phyloP scores from a whole-genome alignment of 2,113 vertebrate genomes.

The Syrmaticus mikado region DNA sequence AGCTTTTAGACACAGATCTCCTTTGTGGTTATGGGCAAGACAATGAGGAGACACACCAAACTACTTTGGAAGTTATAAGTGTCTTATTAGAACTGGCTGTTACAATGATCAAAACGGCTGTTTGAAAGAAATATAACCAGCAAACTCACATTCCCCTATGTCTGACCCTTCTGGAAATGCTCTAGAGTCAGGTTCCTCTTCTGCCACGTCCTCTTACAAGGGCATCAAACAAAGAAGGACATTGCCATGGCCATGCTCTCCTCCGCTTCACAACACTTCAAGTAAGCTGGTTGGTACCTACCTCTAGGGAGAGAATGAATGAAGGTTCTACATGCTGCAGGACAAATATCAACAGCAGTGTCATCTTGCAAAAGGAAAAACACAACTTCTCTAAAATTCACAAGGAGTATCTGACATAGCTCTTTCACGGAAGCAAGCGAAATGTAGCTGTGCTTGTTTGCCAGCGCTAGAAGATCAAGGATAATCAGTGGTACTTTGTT shows the following conservation, averaged over 20 bases:
- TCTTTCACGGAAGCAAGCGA: neutral
- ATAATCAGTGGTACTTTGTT: neutral
- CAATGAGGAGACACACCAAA: neutral
- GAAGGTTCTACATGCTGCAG: neutral
- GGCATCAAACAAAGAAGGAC: neutral
- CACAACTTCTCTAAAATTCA: neutral
- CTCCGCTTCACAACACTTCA: neutral
- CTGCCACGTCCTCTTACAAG: rapidly evolving
- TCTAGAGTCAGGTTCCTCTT: neutral
- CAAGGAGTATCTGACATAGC: neutral
- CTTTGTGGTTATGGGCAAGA: neutral
- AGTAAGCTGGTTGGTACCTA: neutral
- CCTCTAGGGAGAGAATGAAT: neutral
- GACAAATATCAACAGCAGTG: neutral
- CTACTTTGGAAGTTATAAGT: neutral
- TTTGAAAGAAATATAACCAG: neutral
- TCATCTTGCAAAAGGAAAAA: neutral
- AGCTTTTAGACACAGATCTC: neutral
- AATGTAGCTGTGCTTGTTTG: neutral
- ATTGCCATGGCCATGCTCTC: neutral
- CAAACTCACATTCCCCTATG: neutral
- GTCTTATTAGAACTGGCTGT: neutral
- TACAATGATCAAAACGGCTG: neutral
- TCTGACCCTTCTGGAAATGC: neutral
- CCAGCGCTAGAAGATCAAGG: neutral